Percentiles rank a stretch among this genome's conserved stretches.
phyloP scores from a whole-genome alignment of 2,888 invertebrate species.

The Cheilosia pagana region DNA sequence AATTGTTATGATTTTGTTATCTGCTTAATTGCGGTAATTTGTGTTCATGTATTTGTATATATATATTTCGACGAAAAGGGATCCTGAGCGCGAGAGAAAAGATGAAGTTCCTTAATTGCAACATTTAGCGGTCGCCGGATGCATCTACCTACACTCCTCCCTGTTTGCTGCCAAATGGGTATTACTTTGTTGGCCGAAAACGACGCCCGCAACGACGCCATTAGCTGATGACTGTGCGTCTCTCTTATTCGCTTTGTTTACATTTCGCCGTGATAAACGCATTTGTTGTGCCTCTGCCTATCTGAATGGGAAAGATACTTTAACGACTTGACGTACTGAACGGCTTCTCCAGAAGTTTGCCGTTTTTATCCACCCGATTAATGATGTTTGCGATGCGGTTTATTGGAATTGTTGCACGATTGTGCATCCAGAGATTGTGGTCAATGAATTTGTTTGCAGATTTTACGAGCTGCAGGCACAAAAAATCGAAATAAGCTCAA shows the following conservation, averaged over 20 bases:
- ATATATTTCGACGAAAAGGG: slow-evolving; percentile 34
- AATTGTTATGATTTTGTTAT: slow-evolving; percentile 75
- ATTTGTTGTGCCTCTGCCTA: slow-evolving; percentile 49
- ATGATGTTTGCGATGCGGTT: slow-evolving; percentile 32
- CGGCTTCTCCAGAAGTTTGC: slow-evolving; percentile 56
- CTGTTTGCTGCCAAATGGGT: slow-evolving; percentile 17
- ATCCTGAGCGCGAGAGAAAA: slow-evolving; percentile 10
- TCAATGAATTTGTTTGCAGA: slow-evolving; percentile 34
- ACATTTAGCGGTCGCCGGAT: slow-evolving; percentile 39
- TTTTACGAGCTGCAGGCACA: slow-evolving; percentile 2
- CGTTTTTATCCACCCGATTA: slow-evolving; percentile 39
- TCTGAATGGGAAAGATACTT: slow-evolving; percentile 62
- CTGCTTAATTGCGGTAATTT: slow-evolving; percentile 73
- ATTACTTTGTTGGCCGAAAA: slow-evolving; percentile 11
- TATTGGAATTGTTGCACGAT: slow-evolving; percentile 16
- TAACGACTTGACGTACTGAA: slow-evolving; percentile 51
- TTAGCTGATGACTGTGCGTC: background rate
- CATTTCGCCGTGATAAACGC: slow-evolving; percentile 13
- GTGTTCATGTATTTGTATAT: slow-evolving; percentile 61
- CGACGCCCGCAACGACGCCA: background rate
- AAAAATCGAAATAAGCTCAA: background rate
- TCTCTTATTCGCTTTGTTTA: slow-evolving; percentile 54
- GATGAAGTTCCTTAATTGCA: slow-evolving; percentile 54
- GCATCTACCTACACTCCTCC: slow-evolving; percentile 24
- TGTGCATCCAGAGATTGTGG: slow-evolving; percentile 4